These are phyloP conservation scores for Gasteruption jaculator DNA, from an alignment of 2,888 invertebrate genomes.

Conservation along the genomic window DNA sequence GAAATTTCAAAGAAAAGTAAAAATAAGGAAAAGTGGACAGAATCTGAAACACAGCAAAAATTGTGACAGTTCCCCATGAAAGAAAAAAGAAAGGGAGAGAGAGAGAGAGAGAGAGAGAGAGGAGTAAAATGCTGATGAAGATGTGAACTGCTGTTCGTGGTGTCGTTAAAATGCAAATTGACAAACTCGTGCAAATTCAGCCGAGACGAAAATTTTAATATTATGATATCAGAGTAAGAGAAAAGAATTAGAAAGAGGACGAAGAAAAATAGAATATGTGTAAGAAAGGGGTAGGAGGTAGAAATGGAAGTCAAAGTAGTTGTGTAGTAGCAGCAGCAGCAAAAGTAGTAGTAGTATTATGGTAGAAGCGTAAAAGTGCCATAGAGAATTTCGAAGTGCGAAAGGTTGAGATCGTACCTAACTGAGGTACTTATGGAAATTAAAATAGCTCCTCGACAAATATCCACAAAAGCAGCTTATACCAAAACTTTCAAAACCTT, in stretches of 20 bases:
- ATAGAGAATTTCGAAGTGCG: slow-evolving; percentile 7
- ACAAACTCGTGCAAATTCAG: slow-evolving; percentile 32
- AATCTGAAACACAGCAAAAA: too few species aligned
- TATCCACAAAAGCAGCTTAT: slow-evolving; percentile 35
- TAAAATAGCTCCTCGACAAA: slow-evolving; percentile 41
- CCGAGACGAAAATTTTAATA: slow-evolving; percentile 40
- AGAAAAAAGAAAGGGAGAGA: slow-evolving; percentile 7
- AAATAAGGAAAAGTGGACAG: too few species aligned
- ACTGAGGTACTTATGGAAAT: slow-evolving; percentile 47
- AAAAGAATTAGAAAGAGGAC: slow-evolving; percentile 16
- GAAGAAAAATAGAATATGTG: too few species aligned
- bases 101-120: slow-evolving; percentile 18
- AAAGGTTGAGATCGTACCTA: too few species aligned
- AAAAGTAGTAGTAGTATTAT: too few species aligned
- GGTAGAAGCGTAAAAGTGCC: too few species aligned
- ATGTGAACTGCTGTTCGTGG: slow-evolving; percentile 5
- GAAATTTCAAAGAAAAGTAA: too few species aligned
- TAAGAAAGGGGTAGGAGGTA: too few species aligned
- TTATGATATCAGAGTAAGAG: too few species aligned
- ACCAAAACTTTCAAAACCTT: slow-evolving; percentile 37
- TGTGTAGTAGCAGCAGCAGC: too few species aligned
- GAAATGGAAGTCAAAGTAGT: too few species aligned
- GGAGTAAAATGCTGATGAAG: slow-evolving; percentile 16
- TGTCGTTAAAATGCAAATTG: slow-evolving; percentile 41
- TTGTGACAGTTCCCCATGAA: slow-evolving; percentile 2